Base-by-base conservation (phyloP, 2,888 invertebrate genomes). In the Acrobasis consociella region DNA sequence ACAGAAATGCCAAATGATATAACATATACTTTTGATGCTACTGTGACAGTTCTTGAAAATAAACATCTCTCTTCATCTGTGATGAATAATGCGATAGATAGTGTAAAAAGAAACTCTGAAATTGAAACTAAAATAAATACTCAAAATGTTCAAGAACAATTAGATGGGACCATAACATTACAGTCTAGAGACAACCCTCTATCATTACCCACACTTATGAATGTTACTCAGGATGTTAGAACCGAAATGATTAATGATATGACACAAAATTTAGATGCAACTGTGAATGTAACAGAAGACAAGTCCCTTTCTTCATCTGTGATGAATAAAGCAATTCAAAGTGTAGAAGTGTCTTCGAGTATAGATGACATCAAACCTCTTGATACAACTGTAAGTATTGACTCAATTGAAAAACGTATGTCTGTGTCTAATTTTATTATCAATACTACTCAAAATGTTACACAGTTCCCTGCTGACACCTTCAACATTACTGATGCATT, bases 361-460 rank as follows among this genome's bases (percentile, higher is more conserved):
- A 17, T 39, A 15, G 15, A 39, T 17, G 16, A 56, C 17, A 56
- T 13, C 7, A 42, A 56, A n/a, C 22, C 17, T 17, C 42, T 17
- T 8, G 56, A 56, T 17, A 13, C 39, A n/a, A 56, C 22, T 42
- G 56, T 56, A 9, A 56, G 56, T 56, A 56, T 42, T 56, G 56
- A 56, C 42, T 56, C 13, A 13, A 17, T 2, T 42, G 17, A 56
- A 13, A 56, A 56, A 42, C 56, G 42, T 17, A 56, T 56, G 17
- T 56, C 56, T 13, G 56, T 56, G 13, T 56, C 56, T 42, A 22
- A 13, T 42, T 56, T 56, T 56, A 42, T 56, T 22, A 56, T 46
- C 17, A 56, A 56, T 42, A 56, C 8, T 42, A 56, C 56, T 42
- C 42, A 56, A 22, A 42, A 42, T 56, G 13, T 42, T 13, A 42